Percentiles rank a stretch among this genome's conserved stretches.
Evolutionary conservation across 2,888 invertebrate genomes (phyloP).

Genomic region (Cheilosia soror): DNA sequence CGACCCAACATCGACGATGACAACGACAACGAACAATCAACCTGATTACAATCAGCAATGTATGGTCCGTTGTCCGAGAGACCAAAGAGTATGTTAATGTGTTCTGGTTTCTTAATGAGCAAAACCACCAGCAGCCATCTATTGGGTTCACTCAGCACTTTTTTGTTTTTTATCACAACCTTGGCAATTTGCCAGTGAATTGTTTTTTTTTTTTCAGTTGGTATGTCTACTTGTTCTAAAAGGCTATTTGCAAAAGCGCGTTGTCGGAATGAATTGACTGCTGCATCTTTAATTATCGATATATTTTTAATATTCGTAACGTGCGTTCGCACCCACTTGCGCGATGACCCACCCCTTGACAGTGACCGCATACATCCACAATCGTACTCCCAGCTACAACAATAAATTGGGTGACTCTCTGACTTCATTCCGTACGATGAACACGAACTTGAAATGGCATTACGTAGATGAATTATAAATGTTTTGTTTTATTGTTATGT

Average conservation of each 20-base stretch:
- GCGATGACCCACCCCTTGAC: not conserved
- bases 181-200: conserved; percentile 26
- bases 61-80: conserved; percentile 26
- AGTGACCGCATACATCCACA: not conserved
- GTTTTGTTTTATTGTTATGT: conserved; percentile 19
- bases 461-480: conserved; percentile 18
- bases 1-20: not conserved
- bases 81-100: conserved; percentile 49
- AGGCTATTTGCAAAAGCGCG: not conserved
- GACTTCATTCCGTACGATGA: conserved; percentile 33
- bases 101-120: conserved; percentile 50
- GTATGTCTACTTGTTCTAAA: not conserved
- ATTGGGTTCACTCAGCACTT: not conserved
- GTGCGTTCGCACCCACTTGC: conserved; percentile 31
- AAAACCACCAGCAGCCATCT: conserved; percentile 15
- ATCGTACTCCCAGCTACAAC: not conserved
- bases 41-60: conserved; percentile 66
- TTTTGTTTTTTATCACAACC: conserved; percentile 8
- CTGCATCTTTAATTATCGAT: conserved; percentile 34
- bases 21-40: conserved; percentile 56
- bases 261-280: not conserved
- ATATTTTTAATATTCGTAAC: conserved; percentile 32
- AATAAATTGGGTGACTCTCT: conserved; percentile 25
- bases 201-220: not conserved
- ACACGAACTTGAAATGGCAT: conserved; percentile 47